phyloP scores from a whole-genome alignment of 2,113 vertebrate genomes.

The Ondatra zibethicus region DNA sequence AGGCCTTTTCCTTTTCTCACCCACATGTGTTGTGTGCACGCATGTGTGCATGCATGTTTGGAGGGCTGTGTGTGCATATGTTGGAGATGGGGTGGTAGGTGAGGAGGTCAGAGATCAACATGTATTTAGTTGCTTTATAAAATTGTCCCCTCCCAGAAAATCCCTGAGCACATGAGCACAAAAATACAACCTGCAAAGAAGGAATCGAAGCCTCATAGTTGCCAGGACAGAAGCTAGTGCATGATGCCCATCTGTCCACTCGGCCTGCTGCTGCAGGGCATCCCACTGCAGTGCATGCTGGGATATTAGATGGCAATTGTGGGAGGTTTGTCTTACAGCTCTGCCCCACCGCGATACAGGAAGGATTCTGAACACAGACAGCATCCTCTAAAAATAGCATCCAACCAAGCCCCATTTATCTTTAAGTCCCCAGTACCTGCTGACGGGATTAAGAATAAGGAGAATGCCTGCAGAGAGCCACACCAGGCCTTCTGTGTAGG shows the following conservation, averaged over 20 bases:
- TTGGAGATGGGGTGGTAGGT: background rate
- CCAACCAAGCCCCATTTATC: background rate
- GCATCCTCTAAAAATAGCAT: background rate
- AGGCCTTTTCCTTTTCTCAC: too few relatives aligned
- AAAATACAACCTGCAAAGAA: background rate
- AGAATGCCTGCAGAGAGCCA: background rate
- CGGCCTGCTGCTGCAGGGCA: rapidly evolving
- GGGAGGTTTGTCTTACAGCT: background rate
- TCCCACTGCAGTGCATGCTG: background rate
- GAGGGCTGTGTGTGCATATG: background rate
- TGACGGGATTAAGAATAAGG: background rate
- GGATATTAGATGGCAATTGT: background rate
- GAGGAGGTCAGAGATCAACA: background rate
- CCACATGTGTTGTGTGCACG: background rate
- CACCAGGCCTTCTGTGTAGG: background rate
- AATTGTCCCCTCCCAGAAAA: background rate
- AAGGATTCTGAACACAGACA: background rate
- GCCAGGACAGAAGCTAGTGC: background rate
- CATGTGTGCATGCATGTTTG: background rate
- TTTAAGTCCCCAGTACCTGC: background rate
- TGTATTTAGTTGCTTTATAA: background rate
- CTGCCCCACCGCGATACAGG: background rate
- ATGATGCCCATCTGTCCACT: background rate
- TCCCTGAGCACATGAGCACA: background rate
- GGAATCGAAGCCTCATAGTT: background rate